phyloP scores from a whole-genome alignment of 2,888 invertebrate genomes.

The Phanerotoma sp. region DNA sequence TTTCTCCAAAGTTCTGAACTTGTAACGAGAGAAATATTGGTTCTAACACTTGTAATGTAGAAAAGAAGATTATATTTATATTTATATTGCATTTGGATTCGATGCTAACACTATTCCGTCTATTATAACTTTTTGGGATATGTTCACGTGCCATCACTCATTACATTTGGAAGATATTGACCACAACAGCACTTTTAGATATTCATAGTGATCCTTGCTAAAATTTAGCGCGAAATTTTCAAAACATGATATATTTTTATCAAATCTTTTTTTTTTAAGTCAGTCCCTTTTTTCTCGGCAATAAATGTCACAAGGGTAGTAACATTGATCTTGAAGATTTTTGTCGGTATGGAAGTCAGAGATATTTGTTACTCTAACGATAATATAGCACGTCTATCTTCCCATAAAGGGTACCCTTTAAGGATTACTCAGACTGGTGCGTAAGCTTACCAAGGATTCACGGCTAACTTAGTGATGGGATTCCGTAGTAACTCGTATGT shows the following conservation, averaged over 20 bases:
- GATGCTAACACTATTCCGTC: too few species aligned
- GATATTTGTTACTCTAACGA: neutral
- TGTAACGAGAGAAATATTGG: too few species aligned
- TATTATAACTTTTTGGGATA: too few species aligned
- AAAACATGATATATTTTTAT: neutral
- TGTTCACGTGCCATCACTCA: neutral
- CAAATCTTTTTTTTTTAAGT: too few species aligned
- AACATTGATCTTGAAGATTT: too few species aligned
- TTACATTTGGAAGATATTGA: neutral
- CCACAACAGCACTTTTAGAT: neutral
- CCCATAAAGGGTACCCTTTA: neutral
- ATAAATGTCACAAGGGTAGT: too few species aligned
- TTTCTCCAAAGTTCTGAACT: too few species aligned
- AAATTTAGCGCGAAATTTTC: neutral
- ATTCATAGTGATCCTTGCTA: neutral
- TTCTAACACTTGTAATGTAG: too few species aligned
- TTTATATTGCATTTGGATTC: too few species aligned
- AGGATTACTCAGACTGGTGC: conserved; percentile 20
- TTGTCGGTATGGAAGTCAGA: neutral
- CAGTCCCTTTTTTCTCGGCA: too few species aligned
- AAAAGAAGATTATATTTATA: too few species aligned
- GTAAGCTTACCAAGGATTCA: conserved; percentile 21
- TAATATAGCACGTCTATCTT: neutral
- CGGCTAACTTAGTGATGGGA: conserved; percentile 21
- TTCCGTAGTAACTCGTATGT: conserved; percentile 3